phyloP scores from a whole-genome alignment of 2,113 vertebrate species.

The Platycercus adscitus region DNA sequence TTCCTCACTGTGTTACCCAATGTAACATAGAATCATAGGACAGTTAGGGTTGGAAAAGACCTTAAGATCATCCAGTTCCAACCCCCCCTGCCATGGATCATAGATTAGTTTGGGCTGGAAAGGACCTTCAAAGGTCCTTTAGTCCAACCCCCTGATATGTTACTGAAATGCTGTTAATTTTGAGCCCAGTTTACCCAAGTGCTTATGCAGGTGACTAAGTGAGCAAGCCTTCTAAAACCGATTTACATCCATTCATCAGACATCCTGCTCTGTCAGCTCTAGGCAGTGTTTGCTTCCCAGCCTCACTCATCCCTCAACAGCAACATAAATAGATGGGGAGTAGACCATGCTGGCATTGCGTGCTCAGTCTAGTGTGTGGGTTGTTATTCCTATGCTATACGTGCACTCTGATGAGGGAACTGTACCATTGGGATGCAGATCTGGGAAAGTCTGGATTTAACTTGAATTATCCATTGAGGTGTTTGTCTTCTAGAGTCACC shows the following conservation, averaged over 20 bases:
- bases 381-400: accelerated
- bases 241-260: not conserved
- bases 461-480: not conserved
- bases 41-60: not conserved
- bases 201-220: not conserved
- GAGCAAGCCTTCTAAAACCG: not conserved
- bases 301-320: not conserved
- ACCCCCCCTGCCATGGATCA: not conserved
- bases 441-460: not conserved
- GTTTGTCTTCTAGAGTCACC: not conserved
- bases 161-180: not conserved
- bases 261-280: not conserved
- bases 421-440: accelerated
- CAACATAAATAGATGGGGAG: not conserved
- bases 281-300: not conserved
- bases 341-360: accelerated
- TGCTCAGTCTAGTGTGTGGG: accelerated
- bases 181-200: not conserved
- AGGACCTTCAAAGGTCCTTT: not conserved
- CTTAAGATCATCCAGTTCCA: not conserved
- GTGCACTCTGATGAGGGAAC: accelerated
- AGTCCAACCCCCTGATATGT: accelerated
- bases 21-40: not conserved
- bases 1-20: accelerated
- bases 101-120: not conserved